Evolutionary conservation across 2,113 vertebrate species (phyloP), one percentile per base, ranked within the genome.

Genomic region (Telmatochromis sp.): DNA sequence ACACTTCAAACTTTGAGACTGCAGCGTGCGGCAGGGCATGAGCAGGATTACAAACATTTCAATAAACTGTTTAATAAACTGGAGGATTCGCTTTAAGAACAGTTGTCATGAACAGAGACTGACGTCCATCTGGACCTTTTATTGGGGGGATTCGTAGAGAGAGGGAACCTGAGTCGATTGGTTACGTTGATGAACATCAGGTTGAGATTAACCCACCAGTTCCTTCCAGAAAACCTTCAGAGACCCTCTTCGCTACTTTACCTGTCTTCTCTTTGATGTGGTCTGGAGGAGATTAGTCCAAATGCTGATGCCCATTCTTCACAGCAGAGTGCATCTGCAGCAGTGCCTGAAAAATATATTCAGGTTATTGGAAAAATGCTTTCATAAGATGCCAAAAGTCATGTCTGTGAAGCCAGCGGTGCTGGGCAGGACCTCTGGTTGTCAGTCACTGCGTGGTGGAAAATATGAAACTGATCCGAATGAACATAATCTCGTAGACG

Each of bases 181-280:
- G 78, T 87, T 88, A 5, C 82, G 79, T 21, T 57, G 85, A 87
- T 85, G 88, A 82, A 91, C 85, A 90, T 86, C 85, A 6, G 80
- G 88, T 68, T 9, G 53, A 88, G 90, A 92, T 92, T 81, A 91
- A 70, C 84, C 86, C 26, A 19, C 11, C 47, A 5, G 81, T 88
- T 93, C 79, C 84, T 87, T 88, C 68, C 15, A 90, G 65, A 92
- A 88, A 93, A 90, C 73, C 87, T 80, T 87, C 33, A 49, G 79
- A 91, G 90, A 91, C 49, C 21, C 70, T 28, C 81, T 68, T 23
- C 40, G 83, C n/a, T 63, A 80, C 28, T 89, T 91, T 89, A 85
- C 89, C 85, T 91, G 9, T 10, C 17, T 9, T 63, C 80, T 83
- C 86, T 90, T 91, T 92, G 89, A 91, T 91, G 82, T 87, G 82